phyloP scores from a whole-genome alignment of 2,113 vertebrate genomes.

The Gyps fulvus region DNA sequence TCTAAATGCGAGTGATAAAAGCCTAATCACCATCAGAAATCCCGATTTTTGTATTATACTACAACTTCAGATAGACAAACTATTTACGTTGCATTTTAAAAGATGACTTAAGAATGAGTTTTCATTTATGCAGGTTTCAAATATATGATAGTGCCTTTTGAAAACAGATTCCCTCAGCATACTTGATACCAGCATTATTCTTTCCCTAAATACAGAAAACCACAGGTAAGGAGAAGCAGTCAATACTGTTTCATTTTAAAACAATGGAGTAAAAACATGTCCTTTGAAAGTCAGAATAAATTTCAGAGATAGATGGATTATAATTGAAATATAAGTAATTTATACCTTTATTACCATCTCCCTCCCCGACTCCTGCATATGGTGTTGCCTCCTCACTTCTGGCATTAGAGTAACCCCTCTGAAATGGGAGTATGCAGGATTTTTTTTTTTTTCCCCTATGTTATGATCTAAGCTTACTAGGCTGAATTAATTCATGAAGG shows the following conservation, averaged over 20 bases:
- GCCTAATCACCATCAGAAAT: not conserved
- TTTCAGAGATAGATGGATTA: not conserved
- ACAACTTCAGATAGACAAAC: not conserved
- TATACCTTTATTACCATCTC: no score
- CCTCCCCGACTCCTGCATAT: fast-evolving
- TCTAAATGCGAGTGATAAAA: not conserved
- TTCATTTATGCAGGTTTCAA: not conserved
- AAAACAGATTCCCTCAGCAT: not conserved
- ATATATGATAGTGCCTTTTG: not conserved
- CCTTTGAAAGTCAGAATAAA: not conserved
- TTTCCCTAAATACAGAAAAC: not conserved
- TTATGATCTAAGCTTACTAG: not conserved
- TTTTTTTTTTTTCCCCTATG: not conserved
- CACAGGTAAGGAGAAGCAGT: not conserved
- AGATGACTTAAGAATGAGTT: not conserved
- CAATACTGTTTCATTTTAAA: not conserved
- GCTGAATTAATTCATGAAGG: not conserved
- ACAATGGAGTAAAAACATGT: not conserved
- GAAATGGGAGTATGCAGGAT: not conserved
- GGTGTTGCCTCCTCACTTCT: not conserved
- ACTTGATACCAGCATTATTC: not conserved
- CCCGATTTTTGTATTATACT: not conserved
- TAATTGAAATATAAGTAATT: not conserved
- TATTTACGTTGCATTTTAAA: not conserved
- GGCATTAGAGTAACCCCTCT: not conserved